A percentile compares a stretch with the other conserved stretches of the same genome.
Conservation (phyloP, 1,140 invertebrate genomes). For the Psix sp. region DNA sequence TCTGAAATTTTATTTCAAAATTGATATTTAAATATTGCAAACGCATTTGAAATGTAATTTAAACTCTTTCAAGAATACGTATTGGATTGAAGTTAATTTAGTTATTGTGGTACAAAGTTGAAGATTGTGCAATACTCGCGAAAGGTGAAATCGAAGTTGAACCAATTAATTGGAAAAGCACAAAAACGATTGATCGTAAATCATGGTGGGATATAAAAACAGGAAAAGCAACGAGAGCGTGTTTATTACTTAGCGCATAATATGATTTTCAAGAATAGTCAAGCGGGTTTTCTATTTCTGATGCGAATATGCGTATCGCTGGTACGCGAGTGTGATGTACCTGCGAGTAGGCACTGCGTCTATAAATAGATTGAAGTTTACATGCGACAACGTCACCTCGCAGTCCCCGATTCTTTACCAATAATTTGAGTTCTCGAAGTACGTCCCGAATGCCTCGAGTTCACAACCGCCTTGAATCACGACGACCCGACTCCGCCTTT, state of each 20-base stretch:
- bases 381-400: conserved; percentile 45
- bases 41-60: no score
- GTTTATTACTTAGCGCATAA: conserved; percentile 31
- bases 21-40: no score
- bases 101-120: no score
- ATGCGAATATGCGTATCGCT: conserved; percentile 12
- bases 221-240: not conserved
- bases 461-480: conserved; percentile 20
- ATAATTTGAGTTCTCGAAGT: conserved; percentile 40
- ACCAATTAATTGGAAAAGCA: no score
- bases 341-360: conserved; percentile 32
- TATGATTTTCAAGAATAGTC: conserved; percentile 54
- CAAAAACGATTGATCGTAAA: no score
- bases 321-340: conserved; percentile 31
- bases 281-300: conserved; percentile 48
- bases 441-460: conserved; percentile 15
- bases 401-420: conserved; percentile 42
- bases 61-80: no score
- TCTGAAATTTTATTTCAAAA: no score
- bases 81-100: no score
- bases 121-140: no score
- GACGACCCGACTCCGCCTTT: conserved; percentile 10
- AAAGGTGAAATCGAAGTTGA: no score
- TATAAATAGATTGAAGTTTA: conserved; percentile 55
- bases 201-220: conserved; percentile 14